phyloP scores from a whole-genome alignment of 1,140 invertebrate species.

The Eulimnadia texana region DNA sequence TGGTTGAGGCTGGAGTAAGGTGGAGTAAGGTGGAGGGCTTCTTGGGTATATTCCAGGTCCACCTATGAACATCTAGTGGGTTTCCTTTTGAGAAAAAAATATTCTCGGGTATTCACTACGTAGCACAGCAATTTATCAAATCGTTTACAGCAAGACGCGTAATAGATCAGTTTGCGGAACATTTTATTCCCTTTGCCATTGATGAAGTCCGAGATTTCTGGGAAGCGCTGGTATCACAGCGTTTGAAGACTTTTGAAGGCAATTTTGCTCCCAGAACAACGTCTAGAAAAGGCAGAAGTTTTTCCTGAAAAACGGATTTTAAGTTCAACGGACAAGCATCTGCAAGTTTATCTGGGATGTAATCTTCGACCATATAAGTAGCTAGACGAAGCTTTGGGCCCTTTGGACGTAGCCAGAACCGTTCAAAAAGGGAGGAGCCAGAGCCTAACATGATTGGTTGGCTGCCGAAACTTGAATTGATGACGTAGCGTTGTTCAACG shows the following conservation, averaged over 20 bases:
- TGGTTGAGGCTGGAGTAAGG: not conserved
- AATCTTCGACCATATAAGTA: too few species aligned
- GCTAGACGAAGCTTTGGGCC: too few species aligned
- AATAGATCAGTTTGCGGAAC: not conserved
- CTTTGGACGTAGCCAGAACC: too few species aligned
- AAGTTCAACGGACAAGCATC: not conserved
- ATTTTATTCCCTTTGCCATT: not conserved
- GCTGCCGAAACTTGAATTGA: too few species aligned
- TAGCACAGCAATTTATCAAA: not conserved
- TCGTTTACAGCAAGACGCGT: conserved; percentile 1
- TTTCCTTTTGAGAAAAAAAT: not conserved
- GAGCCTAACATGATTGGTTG: too few species aligned
- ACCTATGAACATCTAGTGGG: conserved; percentile 3
- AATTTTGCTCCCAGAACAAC: not conserved
- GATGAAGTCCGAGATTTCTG: conserved; percentile 5
- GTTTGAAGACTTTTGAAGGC: too few species aligned
- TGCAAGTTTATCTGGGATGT: not conserved
- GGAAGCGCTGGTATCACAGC: too few species aligned
- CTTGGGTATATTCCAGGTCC: conserved; percentile 10
- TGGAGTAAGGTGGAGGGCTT: not conserved
- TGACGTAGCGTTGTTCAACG: too few species aligned
- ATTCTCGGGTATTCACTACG: not conserved
- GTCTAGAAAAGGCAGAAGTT: not conserved
- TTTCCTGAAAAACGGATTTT: not conserved
- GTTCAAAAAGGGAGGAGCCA: too few species aligned